phyloP scores from a whole-genome alignment of 64 coral and sea anemone species.

The Actinia tenebrosa region DNA sequence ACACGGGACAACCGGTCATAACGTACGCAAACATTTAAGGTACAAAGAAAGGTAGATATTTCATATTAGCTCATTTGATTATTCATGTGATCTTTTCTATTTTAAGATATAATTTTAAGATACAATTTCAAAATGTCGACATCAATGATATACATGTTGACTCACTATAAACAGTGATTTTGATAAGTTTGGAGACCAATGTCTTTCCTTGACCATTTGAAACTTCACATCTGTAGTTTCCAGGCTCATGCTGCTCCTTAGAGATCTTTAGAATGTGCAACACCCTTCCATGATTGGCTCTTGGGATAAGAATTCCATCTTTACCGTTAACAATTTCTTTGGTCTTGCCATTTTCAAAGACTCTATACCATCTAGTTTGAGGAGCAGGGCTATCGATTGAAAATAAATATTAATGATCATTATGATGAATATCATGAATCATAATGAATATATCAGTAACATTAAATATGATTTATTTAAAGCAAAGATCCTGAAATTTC shows the following conservation, averaged over 20 bases:
- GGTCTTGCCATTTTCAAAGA: neutral
- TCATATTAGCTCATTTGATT: too few relatives aligned
- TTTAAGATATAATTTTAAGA: too few relatives aligned
- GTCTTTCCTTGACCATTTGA: neutral
- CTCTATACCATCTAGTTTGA: neutral
- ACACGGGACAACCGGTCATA: too few relatives aligned
- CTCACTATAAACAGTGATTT: neutral
- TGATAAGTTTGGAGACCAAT: neutral
- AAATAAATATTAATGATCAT: neutral
- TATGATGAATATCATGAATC: too few relatives aligned
- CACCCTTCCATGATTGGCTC: neutral
- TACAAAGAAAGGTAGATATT: too few relatives aligned
- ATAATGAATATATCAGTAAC: too few relatives aligned
- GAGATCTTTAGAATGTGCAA: neutral
- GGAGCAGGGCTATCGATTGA: neutral
- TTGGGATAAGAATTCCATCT: neutral
- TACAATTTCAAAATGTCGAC: too few relatives aligned
- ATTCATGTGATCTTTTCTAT: too few relatives aligned
- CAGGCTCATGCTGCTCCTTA: conserved; percentile 1
- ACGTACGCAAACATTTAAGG: too few relatives aligned
- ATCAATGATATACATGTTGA: too few relatives aligned
- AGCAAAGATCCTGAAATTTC: too few relatives aligned
- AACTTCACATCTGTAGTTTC: neutral
- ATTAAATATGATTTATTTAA: too few relatives aligned
- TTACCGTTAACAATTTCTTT: neutral